Percentiles rank a stretch among this genome's conserved stretches.
Conservation (phyloP, 1,140 invertebrate species). For the Pectinophora gossypiella region DNA sequence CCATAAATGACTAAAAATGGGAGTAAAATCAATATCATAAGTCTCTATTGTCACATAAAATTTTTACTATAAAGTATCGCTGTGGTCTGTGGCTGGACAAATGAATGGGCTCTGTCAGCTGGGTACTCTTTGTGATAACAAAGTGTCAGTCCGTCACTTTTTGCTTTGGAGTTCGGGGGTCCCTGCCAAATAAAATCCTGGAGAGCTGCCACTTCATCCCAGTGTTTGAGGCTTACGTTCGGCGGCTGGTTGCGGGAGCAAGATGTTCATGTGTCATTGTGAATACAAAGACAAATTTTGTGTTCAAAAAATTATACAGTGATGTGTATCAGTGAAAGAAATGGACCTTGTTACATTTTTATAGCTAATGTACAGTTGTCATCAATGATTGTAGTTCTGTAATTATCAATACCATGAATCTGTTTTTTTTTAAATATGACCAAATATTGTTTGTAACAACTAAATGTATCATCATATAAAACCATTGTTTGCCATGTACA, state of each 20-base stretch:
- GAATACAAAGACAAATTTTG: slow-evolving; percentile 4
- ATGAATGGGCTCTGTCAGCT: background rate
- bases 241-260: background rate
- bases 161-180: background rate
- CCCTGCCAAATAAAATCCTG: slow-evolving; percentile 1
- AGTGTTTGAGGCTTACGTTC: background rate
- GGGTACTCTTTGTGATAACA: background rate
- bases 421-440: slow-evolving; percentile 1
- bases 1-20: background rate
- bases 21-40: background rate
- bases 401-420: background rate
- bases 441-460: slow-evolving; percentile 8
- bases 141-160: background rate
- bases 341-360: background rate
- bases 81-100: background rate
- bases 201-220: background rate
- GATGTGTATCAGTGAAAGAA: slow-evolving; percentile 1
- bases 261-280: background rate
- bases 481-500: too few relatives aligned
- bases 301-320: background rate
- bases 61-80: background rate
- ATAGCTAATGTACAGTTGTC: background rate
- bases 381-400: background rate
- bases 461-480: too few relatives aligned
- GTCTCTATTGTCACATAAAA: background rate